Evolutionary conservation across 2,113 vertebrate species (phyloP), one percentile per base, ranked within the genome.

Genomic region (Menura novaehollandiae): DNA sequence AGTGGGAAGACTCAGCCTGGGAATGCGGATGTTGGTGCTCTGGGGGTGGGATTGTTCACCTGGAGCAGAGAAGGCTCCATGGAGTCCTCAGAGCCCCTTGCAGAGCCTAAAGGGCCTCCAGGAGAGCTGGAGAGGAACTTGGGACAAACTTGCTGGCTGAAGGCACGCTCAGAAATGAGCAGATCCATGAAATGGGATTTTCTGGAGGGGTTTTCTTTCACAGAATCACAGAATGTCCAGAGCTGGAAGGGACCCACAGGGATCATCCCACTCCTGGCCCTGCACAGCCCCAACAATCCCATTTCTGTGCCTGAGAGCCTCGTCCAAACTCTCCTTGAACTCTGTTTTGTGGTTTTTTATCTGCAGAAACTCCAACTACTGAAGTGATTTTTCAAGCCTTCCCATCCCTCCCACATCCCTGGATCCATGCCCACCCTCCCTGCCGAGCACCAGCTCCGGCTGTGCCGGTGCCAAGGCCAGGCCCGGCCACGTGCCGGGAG

Each of bases 201-300:
- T 56, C 37, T 28, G 23, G 30, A 43, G 22, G 1, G 0, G 3
- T 7, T 59, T 79, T 44, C 28, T 4, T 0, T 24, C 37, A 68
- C 0, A 46, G 17, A 58, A 33, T 28, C 23, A 28, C 44, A 46
- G 62, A 47, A 55, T 15, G 7, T 19, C n/a, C 62, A 7, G 20
- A 32, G n/a, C 1, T 32, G 47, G 41, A 26, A 60, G 17, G 21
- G 20, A 41, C n/a, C 52, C 62, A 26, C 24, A 30, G 35, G 55
- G 71, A 43, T 4, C 24, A 47, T 13, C 30, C n/a, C 18, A 30
- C 12, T 5, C 30, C 35, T 49, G 62, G 41, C 41, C 28, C 71
- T 49, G 24, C 55, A 41, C 41, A 69, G 41, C 21, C 55, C 55
- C 10, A 19, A 2, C 63, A 55, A 60, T 32, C 41, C 30, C 62